Evolutionary conservation across 2,888 invertebrate genomes (phyloP).

Genomic region (Stenoptilia bipunctidactyla): DNA sequence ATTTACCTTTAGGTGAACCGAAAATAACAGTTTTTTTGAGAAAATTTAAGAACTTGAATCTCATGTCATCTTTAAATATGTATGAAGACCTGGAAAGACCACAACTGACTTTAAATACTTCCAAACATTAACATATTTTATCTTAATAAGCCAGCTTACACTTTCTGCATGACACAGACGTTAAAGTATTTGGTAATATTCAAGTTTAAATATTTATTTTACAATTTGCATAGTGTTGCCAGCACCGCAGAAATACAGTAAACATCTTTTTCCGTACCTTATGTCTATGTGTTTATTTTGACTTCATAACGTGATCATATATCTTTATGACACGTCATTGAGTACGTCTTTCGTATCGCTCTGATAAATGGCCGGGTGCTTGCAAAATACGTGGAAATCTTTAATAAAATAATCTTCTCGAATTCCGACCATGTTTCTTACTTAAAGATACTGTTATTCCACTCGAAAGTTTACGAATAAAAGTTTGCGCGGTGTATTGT

Average conservation of each 20-base stretch:
- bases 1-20: too few relatives aligned
- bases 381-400: conserved; percentile 36
- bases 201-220: too few relatives aligned
- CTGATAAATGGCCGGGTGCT: conserved; percentile 53
- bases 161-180: background rate
- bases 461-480: conserved; percentile 19
- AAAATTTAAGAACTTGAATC: conserved; percentile 49
- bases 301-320: too few relatives aligned
- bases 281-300: too few relatives aligned
- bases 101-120: conserved; percentile 49
- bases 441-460: conserved; percentile 14
- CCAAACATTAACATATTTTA: conserved; percentile 41
- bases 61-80: conserved; percentile 53
- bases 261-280: too few relatives aligned
- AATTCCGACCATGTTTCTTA: conserved; percentile 15
- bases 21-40: too few relatives aligned
- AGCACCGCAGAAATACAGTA: too few relatives aligned
- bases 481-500: conserved; percentile 19
- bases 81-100: conserved; percentile 35
- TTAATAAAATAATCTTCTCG: conserved; percentile 29
- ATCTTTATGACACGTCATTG: too few relatives aligned
- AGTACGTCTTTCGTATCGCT: conserved; percentile 32
- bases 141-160: background rate
- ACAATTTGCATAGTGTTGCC: too few relatives aligned
- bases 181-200: too few relatives aligned